These are phyloP conservation scores for Spongia lamella DNA, from an alignment of 37 sponge, comb jelly and placozoan genomes.

Conservation along the genomic window DNA sequence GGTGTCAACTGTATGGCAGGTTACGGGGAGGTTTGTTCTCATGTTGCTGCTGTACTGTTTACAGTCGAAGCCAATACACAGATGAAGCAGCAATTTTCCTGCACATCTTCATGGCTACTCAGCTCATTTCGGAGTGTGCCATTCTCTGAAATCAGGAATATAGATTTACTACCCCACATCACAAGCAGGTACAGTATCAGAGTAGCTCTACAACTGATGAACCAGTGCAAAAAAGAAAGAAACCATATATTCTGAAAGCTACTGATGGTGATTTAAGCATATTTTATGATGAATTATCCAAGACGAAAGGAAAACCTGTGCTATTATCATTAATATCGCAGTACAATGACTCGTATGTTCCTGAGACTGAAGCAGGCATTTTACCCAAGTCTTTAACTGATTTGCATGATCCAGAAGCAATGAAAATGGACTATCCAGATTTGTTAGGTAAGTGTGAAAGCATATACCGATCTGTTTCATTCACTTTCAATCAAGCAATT, in stretches of 20 bases:
- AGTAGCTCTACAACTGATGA: not conserved
- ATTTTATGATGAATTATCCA: constrained; percentile 8
- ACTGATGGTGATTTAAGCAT: constrained; percentile 18
- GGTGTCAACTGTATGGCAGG: constrained; percentile 57
- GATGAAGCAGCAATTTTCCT: constrained; percentile 4
- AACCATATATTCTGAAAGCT: not conserved
- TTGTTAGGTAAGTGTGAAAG: constrained; percentile 19
- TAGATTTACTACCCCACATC: too few relatives aligned
- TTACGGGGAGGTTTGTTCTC: constrained; percentile 58
- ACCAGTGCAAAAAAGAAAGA: constrained; percentile 4
- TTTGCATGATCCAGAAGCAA: constrained; percentile 12
- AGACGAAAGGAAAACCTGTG: constrained; percentile 33
- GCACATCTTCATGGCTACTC: constrained; percentile 43
- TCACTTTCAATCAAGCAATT: constrained; percentile 23
- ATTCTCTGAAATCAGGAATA: constrained; percentile 31
- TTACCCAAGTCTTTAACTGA: constrained; percentile 33
- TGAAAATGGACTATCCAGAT: constrained; percentile 19
- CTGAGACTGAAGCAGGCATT: constrained; percentile 10
- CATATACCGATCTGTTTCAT: not conserved
- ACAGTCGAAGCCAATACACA: constrained; percentile 30
- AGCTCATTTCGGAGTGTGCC: constrained; percentile 31
- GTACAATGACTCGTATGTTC: constrained; percentile 25
- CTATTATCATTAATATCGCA: constrained; percentile 37
- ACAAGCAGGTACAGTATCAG: not conserved
- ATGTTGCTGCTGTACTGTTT: too few relatives aligned